Percentiles rank a stretch among this genome's conserved stretches.
These are phyloP conservation scores for Deilephila porcellus DNA, from an alignment of 2,888 invertebrate species.

Conservation along the genomic window DNA sequence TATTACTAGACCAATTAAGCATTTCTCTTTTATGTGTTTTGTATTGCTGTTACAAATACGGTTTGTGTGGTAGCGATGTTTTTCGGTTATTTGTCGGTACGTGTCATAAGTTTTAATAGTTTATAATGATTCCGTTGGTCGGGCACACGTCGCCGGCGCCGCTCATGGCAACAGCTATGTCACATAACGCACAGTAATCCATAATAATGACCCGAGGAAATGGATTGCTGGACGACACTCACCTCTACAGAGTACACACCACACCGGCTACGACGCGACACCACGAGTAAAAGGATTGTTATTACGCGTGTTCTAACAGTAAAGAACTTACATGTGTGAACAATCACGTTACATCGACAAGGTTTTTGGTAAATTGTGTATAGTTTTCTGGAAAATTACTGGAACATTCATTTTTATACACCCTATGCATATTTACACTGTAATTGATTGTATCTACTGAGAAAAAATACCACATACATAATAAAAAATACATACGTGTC, in stretches of 20 bases:
- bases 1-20: no score
- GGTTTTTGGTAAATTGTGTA: constrained; percentile 7
- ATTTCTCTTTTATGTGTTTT: no score
- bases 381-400: constrained; percentile 27
- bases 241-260: constrained; percentile 26
- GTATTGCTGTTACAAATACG: no score
- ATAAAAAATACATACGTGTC: neutral
- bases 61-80: neutral
- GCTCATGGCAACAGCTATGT: constrained; percentile 40
- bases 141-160: constrained; percentile 10
- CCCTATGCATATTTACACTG: neutral
- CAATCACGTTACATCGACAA: neutral
- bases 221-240: constrained; percentile 44
- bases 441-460: no score
- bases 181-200: constrained; percentile 59
- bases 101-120: constrained; percentile 15
- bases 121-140: constrained; percentile 18
- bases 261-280: neutral
- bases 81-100: constrained; percentile 20
- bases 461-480: neutral
- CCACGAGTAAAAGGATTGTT: neutral
- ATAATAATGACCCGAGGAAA: constrained; percentile 68
- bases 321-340: constrained; percentile 18
- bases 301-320: constrained; percentile 12
- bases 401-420: constrained; percentile 13